These are phyloP conservation scores for Sceloporus tristichus DNA, from an alignment of 2,113 vertebrate species.

Conservation along the genomic window DNA sequence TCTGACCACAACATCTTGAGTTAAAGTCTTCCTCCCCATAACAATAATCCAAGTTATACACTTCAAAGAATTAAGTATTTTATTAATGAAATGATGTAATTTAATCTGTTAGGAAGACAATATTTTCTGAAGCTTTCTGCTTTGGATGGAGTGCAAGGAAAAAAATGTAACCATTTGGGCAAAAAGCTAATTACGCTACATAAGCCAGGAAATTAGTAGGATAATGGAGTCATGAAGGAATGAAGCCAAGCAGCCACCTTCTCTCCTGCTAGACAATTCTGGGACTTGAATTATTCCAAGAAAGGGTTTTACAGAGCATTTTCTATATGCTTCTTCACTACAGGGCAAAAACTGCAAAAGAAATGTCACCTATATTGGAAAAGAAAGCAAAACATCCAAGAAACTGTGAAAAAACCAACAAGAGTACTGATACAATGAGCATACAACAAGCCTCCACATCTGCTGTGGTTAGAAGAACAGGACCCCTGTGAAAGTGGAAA, in stretches of 20 bases:
- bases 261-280: background rate
- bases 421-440: too few species aligned
- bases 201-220: slow-evolving; percentile 30
- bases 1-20: background rate
- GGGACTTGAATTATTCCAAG: background rate
- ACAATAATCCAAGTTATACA: background rate
- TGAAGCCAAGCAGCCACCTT: background rate
- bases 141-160: slow-evolving; percentile 14
- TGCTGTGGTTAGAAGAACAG: too few species aligned
- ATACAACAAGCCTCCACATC: too few species aligned
- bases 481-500: too few species aligned
- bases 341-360: background rate
- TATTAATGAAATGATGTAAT: slow-evolving; percentile 11
- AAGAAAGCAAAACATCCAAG: background rate
- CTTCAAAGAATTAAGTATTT: slow-evolving; percentile 20
- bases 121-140: background rate
- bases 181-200: slow-evolving; percentile 16
- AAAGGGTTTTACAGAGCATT: background rate
- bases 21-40: background rate
- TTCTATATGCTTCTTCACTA: background rate
- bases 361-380: background rate
- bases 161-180: slow-evolving; percentile 8
- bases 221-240: slow-evolving; percentile 18
- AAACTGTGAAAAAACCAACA: background rate
- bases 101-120: slow-evolving; percentile 21